Evolutionary conservation across 2,113 vertebrate genomes (phyloP), one percentile per base, ranked within the genome.

Genomic region (Chaetodon trifascialis): DNA sequence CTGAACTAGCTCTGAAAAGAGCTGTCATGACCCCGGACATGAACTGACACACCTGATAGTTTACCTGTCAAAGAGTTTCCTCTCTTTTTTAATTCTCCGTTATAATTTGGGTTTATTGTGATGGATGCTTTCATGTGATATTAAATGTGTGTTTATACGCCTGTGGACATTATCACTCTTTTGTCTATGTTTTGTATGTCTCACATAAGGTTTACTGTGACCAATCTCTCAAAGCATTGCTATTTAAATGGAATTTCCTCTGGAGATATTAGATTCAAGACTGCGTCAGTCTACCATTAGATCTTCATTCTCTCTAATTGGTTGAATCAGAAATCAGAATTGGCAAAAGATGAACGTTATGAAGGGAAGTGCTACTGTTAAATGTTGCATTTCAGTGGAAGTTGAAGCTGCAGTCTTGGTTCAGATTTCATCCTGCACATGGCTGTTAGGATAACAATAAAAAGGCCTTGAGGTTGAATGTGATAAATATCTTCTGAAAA

Each of bases 381-480:
- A 77, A 81, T 30, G 79, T 40, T 72, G 10, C 10, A 9, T 71
- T 69, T 83, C 60, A 55, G 23, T 46, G 70, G 34, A 51, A 72
- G 16, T 46, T 56, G 38, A 66, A 38, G 46, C 65, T n/a, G 62
- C 34, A 78, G 73, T 77, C 75, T 68, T 47, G 79, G 47, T 55
- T 67, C 59, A 54, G 40, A 60, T 63, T 70, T 75, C 64, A 86
- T 86, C 68, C 63, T 14, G 76, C 79, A 78, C 25, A 42, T 25
- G 68, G 70, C 88, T 93, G 87, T 87, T 86, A 84, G 84, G 59
- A 78, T n/a, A n/a, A n/a, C n/a, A 86, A 75, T 75, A 78, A 83
- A 90, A 78, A 70, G 72, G 67, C 76, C 81, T 86, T 76, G 87
- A 88, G 84, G 65, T 80, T 80, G 78, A 90, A 81, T 81, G 80